phyloP scores from a whole-genome alignment of 2,113 vertebrate species.

The Charina bottae region DNA sequence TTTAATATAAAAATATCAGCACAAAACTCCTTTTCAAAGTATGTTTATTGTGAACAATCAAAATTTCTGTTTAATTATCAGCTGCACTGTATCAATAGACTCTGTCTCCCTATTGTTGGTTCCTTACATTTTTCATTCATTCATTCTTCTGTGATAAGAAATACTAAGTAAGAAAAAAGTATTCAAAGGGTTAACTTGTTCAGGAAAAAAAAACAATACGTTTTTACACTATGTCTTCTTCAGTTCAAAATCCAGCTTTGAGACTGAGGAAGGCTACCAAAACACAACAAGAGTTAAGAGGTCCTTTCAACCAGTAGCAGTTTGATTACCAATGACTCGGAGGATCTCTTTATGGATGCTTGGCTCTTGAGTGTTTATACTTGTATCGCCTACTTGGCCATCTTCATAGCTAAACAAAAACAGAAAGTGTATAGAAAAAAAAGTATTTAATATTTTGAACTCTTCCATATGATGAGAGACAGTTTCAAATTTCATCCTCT shows the following conservation, averaged over 20 bases:
- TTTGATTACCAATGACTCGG: constrained; percentile 91
- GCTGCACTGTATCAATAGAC: constrained; percentile 72
- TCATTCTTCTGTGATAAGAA: constrained; percentile 72
- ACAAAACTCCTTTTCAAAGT: constrained; percentile 79
- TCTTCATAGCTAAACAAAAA: constrained; percentile 84
- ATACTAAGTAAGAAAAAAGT: constrained; percentile 80
- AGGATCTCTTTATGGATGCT: constrained; percentile 89
- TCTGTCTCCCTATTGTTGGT: constrained; percentile 71
- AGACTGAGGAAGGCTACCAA: constrained; percentile 77
- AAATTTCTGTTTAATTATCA: constrained; percentile 71
- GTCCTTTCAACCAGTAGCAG: constrained; percentile 86
- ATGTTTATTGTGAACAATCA: constrained; percentile 78
- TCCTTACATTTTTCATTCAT: too few species aligned
- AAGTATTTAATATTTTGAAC: constrained; percentile 33
- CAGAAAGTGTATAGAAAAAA: constrained; percentile 53
- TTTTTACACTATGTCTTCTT: constrained; percentile 71
- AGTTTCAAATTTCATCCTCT: background rate
- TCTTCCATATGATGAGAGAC: background rate
- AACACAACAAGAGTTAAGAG: constrained; percentile 64
- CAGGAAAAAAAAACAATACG: constrained; percentile 71
- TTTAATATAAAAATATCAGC: constrained; percentile 83
- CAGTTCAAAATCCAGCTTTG: constrained; percentile 90
- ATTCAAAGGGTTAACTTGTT: constrained; percentile 80
- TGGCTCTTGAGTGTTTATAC: constrained; percentile 88
- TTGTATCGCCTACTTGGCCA: constrained; percentile 88